Percentiles rank a stretch among this genome's conserved stretches.
phyloP scores from a whole-genome alignment of 1,140 invertebrate species.

The Drosophila santomea region DNA sequence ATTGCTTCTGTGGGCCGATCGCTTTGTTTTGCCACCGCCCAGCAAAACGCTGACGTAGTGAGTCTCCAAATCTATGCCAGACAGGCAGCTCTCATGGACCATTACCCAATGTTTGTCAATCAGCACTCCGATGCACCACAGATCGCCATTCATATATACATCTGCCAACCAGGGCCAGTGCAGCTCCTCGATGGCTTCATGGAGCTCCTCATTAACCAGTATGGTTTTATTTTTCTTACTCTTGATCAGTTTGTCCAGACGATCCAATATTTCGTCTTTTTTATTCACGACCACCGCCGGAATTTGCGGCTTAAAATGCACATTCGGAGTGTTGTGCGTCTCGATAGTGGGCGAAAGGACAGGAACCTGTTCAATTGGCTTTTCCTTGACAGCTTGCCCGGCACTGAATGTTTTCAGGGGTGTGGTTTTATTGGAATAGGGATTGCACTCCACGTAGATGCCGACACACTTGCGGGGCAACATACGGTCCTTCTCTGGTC shows the following conservation, averaged over 20 bases:
- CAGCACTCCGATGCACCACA: slow-evolving; percentile 88
- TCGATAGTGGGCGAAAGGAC: slow-evolving; percentile 56
- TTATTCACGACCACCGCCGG: slow-evolving; percentile 56
- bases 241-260: slow-evolving; percentile 65
- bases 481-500: slow-evolving; percentile 45
- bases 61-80: slow-evolving; percentile 86
- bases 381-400: slow-evolving; percentile 39
- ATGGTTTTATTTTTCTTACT: slow-evolving; percentile 72
- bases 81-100: slow-evolving; percentile 86
- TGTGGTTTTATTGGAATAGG: slow-evolving; percentile 54
- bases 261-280: slow-evolving; percentile 74
- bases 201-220: slow-evolving; percentile 69
- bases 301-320: slow-evolving; percentile 69
- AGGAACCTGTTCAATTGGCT: slow-evolving; percentile 9
- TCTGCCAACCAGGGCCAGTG: slow-evolving; percentile 89
- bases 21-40: slow-evolving; percentile 86
- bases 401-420: slow-evolving; percentile 75
- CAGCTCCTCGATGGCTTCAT: slow-evolving; percentile 73
- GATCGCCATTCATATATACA: slow-evolving; percentile 88
- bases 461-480: slow-evolving; percentile 56
- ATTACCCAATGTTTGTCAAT: slow-evolving; percentile 88
- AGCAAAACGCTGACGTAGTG: slow-evolving; percentile 88
- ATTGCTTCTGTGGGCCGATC: slow-evolving; percentile 86
- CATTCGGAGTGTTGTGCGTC: slow-evolving; percentile 69
- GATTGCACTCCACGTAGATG: slow-evolving; percentile 75